These are phyloP conservation scores for Hippocampus comes DNA, from an alignment of 2,113 vertebrate species.

Conservation along the genomic window DNA sequence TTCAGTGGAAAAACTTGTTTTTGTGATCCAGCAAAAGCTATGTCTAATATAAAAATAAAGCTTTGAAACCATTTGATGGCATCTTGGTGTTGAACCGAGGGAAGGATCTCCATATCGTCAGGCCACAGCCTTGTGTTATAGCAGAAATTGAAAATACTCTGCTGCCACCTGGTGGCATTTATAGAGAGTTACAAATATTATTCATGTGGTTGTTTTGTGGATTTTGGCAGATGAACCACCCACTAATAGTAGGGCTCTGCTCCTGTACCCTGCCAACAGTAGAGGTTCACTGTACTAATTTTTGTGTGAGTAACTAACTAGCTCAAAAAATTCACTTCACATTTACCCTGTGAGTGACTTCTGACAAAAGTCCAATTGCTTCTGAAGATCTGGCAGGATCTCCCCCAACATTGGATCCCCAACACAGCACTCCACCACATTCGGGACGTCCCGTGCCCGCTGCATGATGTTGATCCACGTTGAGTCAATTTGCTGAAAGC, in stretches of 20 bases:
- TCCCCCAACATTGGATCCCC: constrained; percentile 81
- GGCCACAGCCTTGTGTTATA: not conserved
- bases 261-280: not conserved
- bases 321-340: not conserved
- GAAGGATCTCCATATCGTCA: not conserved
- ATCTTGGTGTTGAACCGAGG: not conserved
- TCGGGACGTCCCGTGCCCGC: constrained; percentile 78
- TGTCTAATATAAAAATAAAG: too few species aligned
- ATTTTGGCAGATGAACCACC: too few species aligned
- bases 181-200: not conserved
- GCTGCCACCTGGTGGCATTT: not conserved
- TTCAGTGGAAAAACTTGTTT: too few species aligned
- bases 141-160: not conserved
- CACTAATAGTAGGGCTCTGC: too few species aligned
- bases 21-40: too few species aligned
- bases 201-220: too few species aligned
- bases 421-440: constrained; percentile 82
- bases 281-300: not conserved
- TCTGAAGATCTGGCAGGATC: constrained; percentile 79
- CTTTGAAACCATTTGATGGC: too few species aligned
- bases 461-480: constrained; percentile 86
- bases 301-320: not conserved
- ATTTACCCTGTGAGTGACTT: constrained; percentile 87
- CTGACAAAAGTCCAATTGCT: constrained; percentile 86
- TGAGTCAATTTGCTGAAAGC: constrained; percentile 87